Evolutionary conservation across 2,888 invertebrate species (phyloP).

Genomic region (Sarcophaga caerulescens): DNA sequence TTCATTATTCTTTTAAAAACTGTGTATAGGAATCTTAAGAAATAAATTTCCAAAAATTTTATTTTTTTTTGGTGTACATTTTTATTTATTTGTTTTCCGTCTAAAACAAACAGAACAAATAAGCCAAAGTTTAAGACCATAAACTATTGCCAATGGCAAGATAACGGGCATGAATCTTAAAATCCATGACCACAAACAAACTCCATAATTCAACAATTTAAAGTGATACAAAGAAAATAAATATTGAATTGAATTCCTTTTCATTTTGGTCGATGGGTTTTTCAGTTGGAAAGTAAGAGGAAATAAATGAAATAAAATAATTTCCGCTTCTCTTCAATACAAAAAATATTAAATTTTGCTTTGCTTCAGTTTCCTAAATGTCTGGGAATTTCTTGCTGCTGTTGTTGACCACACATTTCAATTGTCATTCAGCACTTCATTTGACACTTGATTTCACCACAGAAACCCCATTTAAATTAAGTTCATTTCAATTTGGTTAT

Average conservation of each 20-base stretch:
- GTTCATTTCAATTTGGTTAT: slow-evolving; percentile 30
- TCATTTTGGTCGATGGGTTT: background rate
- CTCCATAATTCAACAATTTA: slow-evolving; percentile 28
- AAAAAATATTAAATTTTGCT: slow-evolving; percentile 14
- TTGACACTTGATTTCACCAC: slow-evolving; percentile 60
- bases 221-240: background rate
- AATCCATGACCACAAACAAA: slow-evolving; percentile 29
- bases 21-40: background rate
- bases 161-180: slow-evolving; percentile 53
- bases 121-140: slow-evolving; percentile 56
- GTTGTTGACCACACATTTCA: slow-evolving; percentile 51
- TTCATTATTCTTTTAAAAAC: background rate
- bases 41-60: slow-evolving; percentile 44
- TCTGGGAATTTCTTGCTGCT: background rate
- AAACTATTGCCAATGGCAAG: slow-evolving; percentile 41
- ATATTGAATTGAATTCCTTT: slow-evolving; percentile 20
- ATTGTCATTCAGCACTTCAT: slow-evolving; percentile 57
- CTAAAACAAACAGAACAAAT: slow-evolving; percentile 11
- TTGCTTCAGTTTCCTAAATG: slow-evolving; percentile 10
- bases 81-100: slow-evolving; percentile 10
- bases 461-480: slow-evolving; percentile 44
- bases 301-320: background rate
- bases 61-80: slow-evolving; percentile 2
- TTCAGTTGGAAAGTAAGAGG: too few species aligned
- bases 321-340: background rate